These are phyloP conservation scores for Phasia obesa DNA, from an alignment of 2,888 invertebrate genomes.

Conservation along the genomic window DNA sequence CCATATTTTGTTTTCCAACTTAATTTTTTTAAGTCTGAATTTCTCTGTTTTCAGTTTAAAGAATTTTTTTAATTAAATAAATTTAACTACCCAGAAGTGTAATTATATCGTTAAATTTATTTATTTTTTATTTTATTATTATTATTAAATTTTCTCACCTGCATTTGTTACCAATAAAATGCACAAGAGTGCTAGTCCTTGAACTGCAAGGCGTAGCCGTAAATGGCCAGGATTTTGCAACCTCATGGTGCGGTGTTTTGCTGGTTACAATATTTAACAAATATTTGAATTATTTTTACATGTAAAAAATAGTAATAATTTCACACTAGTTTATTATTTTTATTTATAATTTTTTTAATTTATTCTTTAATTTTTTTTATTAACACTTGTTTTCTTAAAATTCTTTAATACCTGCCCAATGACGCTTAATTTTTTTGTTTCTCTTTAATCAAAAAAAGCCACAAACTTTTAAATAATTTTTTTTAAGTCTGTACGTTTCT, in stretches of 20 bases:
- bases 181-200: constrained; percentile 51
- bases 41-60: background rate
- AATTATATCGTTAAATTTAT: no score
- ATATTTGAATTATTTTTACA: constrained; percentile 12
- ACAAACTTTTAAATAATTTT: no score
- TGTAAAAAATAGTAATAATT: background rate
- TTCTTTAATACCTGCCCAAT: constrained; percentile 34
- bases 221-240: constrained; percentile 45
- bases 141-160: constrained; percentile 63
- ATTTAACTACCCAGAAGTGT: background rate
- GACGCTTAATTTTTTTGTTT: constrained; percentile 7
- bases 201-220: constrained; percentile 26
- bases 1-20: no score
- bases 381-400: background rate
- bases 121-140: no score
- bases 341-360: background rate
- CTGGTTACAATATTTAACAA: constrained; percentile 29
- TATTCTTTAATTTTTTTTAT: constrained; percentile 13
- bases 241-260: constrained; percentile 61
- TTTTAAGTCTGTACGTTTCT: background rate
- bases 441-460: background rate
- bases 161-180: constrained; percentile 59
- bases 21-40: no score
- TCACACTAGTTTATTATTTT: background rate
- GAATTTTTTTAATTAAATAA: background rate